phyloP scores from a whole-genome alignment of 2,113 vertebrate genomes.

The Oreochromis spilurus region DNA sequence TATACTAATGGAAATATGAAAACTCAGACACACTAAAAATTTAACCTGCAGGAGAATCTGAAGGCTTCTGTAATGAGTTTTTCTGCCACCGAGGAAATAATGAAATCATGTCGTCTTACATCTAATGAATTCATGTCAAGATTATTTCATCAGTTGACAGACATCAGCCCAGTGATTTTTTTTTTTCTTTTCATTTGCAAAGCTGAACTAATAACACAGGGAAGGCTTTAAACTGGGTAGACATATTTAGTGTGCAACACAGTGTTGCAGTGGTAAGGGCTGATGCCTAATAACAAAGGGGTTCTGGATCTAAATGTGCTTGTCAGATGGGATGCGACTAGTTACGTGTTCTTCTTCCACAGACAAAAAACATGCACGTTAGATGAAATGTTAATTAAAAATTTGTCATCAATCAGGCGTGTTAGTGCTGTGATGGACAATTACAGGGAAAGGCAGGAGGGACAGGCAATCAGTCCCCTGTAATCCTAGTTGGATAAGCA shows the following conservation, averaged over 20 bases:
- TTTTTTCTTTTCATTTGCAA: background rate
- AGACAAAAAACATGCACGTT: background rate
- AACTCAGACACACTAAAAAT: background rate
- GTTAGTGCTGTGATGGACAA: background rate
- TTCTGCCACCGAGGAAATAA: background rate
- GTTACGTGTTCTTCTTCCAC: background rate
- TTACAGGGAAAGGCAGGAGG: background rate
- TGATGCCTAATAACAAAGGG: background rate
- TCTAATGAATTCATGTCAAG: background rate
- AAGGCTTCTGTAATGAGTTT: background rate
- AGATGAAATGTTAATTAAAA: background rate
- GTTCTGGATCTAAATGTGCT: background rate
- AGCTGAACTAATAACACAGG: background rate
- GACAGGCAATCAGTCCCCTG: background rate
- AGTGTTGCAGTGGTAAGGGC: background rate
- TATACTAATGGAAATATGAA: background rate
- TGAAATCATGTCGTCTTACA: background rate
- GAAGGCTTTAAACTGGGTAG: background rate
- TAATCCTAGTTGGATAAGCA: background rate
- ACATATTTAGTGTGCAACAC: background rate
- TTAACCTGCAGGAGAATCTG: background rate
- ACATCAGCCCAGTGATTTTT: background rate
- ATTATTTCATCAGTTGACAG: background rate
- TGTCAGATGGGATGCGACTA: background rate
- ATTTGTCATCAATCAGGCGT: background rate